Base-by-base conservation (phyloP, 2,888 invertebrate species). In the Pseudoips prasinana region DNA sequence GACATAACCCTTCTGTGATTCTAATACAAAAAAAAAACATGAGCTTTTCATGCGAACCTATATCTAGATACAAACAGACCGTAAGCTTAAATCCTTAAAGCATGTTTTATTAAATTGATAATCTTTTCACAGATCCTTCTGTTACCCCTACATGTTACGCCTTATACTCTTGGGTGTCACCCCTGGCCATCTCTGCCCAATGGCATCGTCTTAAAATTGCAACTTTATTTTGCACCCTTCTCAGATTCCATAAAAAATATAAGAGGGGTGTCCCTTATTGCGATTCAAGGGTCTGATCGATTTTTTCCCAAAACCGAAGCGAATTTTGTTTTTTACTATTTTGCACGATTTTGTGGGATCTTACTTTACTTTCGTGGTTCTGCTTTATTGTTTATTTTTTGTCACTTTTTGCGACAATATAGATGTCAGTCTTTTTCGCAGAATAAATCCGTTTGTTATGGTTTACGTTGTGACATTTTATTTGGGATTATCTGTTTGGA, bases 181-280 rank as follows among this genome's bases (percentile, higher is more conserved):
- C 79, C 78, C 72, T 69, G 46, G 44, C 61, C 29, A 23, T 61
- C 53, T 41, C 58, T 58, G 50, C 54, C 85, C 84, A 84, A 83
- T 82, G 29, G 64, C 43, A 46, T 35, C 45, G 58, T 56, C 68
- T 64, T 67, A 70, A 71, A 72, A 64, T 71, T 64, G 70, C 69
- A 70, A 71, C 68, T 77, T 75, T 73, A 74, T 73, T 62, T 58
- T 43, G 45, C 45, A 50, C 64, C 77, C 73, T 63, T 66, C 56
- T 55, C 54, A 46, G 53, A 63, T 64, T 64, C 60, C 65, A 75
- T 73, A 75, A 79, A 81, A 78, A 79, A 77, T 70, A 62, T 48
- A 73, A 56, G 46, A 58, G 67, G 79, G 76, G 64, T 70, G 53
- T 39, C 33, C 39, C 46, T 49, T 56, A n/a, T n/a, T n/a, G 52